Conservation (phyloP, 1,140 invertebrate genomes). For the Campoletis sonorensis region DNA sequence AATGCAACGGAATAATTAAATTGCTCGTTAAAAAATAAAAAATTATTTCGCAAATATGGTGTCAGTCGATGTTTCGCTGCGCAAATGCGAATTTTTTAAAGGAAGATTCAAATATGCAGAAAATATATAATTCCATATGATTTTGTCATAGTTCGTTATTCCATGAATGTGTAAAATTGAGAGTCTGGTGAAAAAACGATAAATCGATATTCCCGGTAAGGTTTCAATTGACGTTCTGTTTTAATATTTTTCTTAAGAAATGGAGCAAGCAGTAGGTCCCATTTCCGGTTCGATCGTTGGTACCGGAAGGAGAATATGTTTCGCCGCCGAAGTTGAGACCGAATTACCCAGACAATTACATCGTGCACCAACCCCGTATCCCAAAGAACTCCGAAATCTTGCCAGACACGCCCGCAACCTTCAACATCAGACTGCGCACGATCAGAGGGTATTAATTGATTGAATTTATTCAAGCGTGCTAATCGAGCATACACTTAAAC, state of each 20-base stretch:
- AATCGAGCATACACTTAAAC: too few relatives aligned
- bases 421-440: conserved; percentile 71
- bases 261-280: conserved; percentile 68
- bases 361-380: conserved; percentile 93
- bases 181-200: background rate
- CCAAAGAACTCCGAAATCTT: conserved; percentile 92
- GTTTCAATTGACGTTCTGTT: background rate
- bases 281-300: conserved; percentile 69
- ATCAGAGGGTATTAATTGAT: conserved; percentile 67
- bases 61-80: too few relatives aligned
- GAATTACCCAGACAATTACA: conserved; percentile 81
- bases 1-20: too few relatives aligned
- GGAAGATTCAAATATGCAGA: too few relatives aligned
- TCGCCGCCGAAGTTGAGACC: conserved; percentile 81
- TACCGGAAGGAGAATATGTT: conserved; percentile 81
- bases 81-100: too few relatives aligned
- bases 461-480: conserved; percentile 21
- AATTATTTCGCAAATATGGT: too few relatives aligned
- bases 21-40: too few relatives aligned
- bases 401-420: conserved; percentile 84
- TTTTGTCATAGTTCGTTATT: background rate
- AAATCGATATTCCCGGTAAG: background rate
- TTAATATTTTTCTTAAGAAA: conserved; percentile 61
- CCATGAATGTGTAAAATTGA: background rate
- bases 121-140: too few relatives aligned